Conservation (phyloP, 2,113 vertebrate genomes). For the Carettochelys insculpta region DNA sequence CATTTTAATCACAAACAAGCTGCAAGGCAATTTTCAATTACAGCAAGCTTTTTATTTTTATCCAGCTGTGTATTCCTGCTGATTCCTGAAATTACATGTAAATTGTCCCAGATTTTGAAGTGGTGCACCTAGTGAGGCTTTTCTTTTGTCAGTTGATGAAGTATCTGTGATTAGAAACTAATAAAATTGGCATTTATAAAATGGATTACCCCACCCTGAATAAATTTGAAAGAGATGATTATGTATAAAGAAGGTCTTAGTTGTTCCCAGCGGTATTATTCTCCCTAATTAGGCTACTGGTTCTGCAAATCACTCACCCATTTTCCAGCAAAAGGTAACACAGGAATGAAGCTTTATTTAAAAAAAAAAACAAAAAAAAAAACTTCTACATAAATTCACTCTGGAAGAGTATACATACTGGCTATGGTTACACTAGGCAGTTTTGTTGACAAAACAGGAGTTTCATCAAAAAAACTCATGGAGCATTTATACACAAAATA, state of each 20-base stretch:
- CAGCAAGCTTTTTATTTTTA: conserved; percentile 81
- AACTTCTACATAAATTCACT: conserved; percentile 49
- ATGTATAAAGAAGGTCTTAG: conserved; percentile 56
- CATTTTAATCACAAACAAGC: conserved; percentile 81
- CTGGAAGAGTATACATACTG: no score
- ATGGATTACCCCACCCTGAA: conserved; percentile 61
- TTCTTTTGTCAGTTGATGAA: conserved; percentile 81
- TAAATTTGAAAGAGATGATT: conserved; percentile 62
- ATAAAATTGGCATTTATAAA: conserved; percentile 76
- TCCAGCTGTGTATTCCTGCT: conserved; percentile 81
- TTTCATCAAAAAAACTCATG: no score
- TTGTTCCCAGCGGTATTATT: conserved; percentile 42
- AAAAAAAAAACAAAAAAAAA: conserved; percentile 52
- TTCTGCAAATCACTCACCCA: conserved; percentile 62
- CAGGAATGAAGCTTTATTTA: conserved; percentile 55
- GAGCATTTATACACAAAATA: no score
- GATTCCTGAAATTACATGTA: conserved; percentile 80
- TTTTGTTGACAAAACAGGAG: no score
- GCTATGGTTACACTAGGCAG: no score
- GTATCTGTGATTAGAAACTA: conserved; percentile 77
- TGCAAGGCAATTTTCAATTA: conserved; percentile 80
- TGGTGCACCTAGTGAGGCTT: conserved; percentile 75
- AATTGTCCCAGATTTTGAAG: conserved; percentile 82
- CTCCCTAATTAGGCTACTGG: conserved; percentile 70
- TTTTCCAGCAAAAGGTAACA: conserved; percentile 56